Percentiles rank a stretch among this genome's conserved stretches.
Conservation (phyloP, 2,113 vertebrate genomes). For the Manacus vitellinus region DNA sequence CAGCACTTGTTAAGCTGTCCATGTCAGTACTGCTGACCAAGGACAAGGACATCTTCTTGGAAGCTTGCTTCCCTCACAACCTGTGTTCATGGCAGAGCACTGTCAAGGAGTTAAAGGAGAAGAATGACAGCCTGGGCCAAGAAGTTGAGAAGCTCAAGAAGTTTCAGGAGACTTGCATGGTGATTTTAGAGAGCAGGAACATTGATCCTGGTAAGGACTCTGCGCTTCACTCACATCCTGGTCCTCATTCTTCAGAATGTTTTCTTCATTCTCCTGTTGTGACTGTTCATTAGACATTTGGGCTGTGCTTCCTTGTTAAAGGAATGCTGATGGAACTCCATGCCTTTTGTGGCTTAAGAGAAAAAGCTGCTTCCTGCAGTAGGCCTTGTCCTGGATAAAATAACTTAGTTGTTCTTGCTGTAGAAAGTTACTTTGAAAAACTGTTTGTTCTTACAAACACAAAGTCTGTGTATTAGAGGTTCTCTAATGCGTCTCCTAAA, state of each 20-base stretch:
- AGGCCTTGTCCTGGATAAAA: not conserved
- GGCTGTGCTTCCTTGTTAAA: not conserved
- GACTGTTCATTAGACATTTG: not conserved
- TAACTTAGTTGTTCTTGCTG: not conserved
- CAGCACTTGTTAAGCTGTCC: not conserved
- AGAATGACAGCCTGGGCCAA: constrained; percentile 48
- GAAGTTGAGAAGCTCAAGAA: constrained; percentile 74
- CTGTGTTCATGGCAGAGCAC: constrained; percentile 17
- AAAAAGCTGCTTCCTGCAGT: not conserved
- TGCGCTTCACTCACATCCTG: not conserved
- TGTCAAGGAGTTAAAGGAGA: constrained; percentile 22
- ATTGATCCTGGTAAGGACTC: constrained; percentile 68
- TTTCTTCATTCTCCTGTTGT: not conserved
- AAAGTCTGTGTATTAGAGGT: not conserved
- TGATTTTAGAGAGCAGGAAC: constrained; percentile 70
- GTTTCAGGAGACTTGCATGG: constrained; percentile 70
- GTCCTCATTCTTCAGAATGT: not conserved
- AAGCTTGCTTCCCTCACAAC: not conserved
- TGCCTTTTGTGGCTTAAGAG: not conserved
- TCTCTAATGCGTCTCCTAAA: not conserved
- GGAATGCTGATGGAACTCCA: not conserved
- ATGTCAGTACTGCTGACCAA: not conserved
- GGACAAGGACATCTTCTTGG: not conserved
- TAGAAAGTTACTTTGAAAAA: not conserved
- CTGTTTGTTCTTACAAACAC: not conserved